Percentiles rank a stretch among this genome's conserved stretches.
phyloP scores from a whole-genome alignment of 2,113 vertebrate species.

The Haplochromis burtoni region DNA sequence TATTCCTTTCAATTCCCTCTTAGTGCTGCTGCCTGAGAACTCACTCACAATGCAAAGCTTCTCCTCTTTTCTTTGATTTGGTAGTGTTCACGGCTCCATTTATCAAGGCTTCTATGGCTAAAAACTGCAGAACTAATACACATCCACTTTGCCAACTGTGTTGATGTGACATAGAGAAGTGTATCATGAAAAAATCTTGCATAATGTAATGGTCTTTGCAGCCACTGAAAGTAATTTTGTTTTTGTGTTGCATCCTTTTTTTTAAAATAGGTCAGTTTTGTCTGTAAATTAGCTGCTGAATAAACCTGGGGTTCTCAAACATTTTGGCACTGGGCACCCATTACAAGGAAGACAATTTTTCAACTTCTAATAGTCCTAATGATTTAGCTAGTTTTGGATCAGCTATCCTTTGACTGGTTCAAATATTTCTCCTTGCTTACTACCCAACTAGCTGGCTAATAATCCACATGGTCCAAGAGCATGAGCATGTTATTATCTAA shows the following conservation, averaged over 20 bases:
- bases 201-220: not conserved
- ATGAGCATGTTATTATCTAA: not conserved
- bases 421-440: not conserved
- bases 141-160: not conserved
- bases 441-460: not conserved
- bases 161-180: not conserved
- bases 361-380: not conserved
- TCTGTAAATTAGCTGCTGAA: not conserved
- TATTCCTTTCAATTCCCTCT: not conserved
- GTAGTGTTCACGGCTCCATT: not conserved
- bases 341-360: not conserved
- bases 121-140: not conserved
- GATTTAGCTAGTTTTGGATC: not conserved
- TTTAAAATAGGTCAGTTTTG: not conserved
- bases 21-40: not conserved
- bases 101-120: not conserved
- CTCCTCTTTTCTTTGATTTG: not conserved
- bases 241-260: not conserved
- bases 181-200: not conserved
- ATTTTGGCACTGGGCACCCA: not conserved
- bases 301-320: not conserved
- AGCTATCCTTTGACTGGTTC: not conserved
- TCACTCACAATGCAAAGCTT: conserved; percentile 17
- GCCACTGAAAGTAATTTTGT: not conserved
- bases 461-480: not conserved